A percentile compares a stretch with the other conserved stretches of the same genome.
Evolutionary conservation across 2,113 vertebrate species (phyloP).

Genomic region (Entomyzon cyanotis): DNA sequence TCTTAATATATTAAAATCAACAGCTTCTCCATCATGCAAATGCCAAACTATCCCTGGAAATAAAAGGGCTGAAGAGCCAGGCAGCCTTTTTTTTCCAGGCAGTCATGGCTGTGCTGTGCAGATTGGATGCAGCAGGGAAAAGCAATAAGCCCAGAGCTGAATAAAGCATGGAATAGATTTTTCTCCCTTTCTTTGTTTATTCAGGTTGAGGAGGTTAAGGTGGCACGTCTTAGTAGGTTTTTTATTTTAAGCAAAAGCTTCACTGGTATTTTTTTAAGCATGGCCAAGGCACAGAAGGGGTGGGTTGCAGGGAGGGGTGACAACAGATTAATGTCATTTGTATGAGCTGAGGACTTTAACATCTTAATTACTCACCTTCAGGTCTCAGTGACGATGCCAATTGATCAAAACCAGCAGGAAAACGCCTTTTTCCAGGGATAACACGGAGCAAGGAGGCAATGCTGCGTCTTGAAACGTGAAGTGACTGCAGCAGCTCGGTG

Average conservation of each 20-base stretch:
- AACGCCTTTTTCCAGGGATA: neutral
- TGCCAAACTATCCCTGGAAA: neutral
- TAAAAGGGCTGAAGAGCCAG: neutral
- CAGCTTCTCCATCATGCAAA: neutral
- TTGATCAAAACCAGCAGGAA: slow-evolving; percentile 4
- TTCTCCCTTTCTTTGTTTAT: neutral
- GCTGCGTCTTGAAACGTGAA: neutral
- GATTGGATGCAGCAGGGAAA: neutral
- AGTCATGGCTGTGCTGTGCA: neutral
- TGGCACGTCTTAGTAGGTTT: neutral
- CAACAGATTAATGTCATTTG: neutral
- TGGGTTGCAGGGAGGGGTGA: neutral
- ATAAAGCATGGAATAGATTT: neutral
- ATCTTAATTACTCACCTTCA: neutral
- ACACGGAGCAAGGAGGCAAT: neutral
- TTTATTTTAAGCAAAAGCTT: neutral
- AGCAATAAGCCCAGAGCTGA: neutral
- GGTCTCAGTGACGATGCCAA: neutral
- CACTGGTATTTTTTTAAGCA: neutral
- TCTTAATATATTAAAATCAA: neutral
- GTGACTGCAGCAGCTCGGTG: neutral
- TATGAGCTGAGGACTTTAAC: neutral
- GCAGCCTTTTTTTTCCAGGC: neutral
- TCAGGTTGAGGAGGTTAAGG: neutral
- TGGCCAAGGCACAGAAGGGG: neutral